Conservation (phyloP, 2,888 invertebrate species). For the Mesorhabditis spiculigera region DNA sequence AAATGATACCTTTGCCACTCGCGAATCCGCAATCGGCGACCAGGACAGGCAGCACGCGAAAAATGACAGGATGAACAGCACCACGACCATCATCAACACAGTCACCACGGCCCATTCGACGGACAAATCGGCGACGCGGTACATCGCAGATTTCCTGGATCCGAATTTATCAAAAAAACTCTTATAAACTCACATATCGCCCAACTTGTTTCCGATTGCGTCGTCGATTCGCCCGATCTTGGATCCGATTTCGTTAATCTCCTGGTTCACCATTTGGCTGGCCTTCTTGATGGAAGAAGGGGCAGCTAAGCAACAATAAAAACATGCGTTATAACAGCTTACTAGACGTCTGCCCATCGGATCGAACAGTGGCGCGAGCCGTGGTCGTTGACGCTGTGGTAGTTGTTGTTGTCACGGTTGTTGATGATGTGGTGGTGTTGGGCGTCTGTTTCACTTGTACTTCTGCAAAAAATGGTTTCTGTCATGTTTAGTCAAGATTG, state of each 20-base stretch:
- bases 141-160: background rate
- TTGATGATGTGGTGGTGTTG: background rate
- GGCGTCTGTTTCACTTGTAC: background rate
- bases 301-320: background rate
- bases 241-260: background rate
- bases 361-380: background rate
- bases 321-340: background rate
- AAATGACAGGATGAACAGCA: background rate
- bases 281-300: no score
- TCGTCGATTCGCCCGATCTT: slow-evolving; percentile 1
- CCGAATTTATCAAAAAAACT: background rate
- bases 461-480: background rate
- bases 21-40: background rate
- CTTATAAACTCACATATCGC: background rate
- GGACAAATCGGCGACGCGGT: slow-evolving; percentile 1
- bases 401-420: slow-evolving; percentile 1
- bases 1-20: slow-evolving; percentile 2
- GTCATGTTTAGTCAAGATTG: background rate
- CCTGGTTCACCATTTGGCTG: no score
- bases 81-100: background rate
- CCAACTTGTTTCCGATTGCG: background rate
- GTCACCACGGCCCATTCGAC: slow-evolving; percentile 1
- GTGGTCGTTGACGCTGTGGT: background rate
- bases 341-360: background rate
- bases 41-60: background rate